These are phyloP conservation scores for Agrypnus murinus DNA, from an alignment of 2,888 invertebrate genomes.

Conservation along the genomic window DNA sequence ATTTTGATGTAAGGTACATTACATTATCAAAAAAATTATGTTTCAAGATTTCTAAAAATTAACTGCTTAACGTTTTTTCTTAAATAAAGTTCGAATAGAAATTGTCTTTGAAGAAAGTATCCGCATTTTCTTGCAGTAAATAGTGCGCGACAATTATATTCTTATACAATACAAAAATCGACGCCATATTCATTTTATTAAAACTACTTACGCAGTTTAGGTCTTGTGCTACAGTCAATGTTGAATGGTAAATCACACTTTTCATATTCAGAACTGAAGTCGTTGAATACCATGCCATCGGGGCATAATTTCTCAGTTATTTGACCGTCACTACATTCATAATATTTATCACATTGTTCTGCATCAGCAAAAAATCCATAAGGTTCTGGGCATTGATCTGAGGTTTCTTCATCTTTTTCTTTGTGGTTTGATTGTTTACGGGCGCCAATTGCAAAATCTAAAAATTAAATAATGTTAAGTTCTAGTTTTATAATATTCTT, in stretches of 20 bases:
- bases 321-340: slow-evolving; percentile 84
- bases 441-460: slow-evolving; percentile 54
- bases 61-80: not conserved
- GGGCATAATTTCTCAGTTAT: slow-evolving; percentile 88
- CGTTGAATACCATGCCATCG: slow-evolving; percentile 93
- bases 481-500: not conserved
- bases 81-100: slow-evolving; percentile 17
- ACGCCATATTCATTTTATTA: not conserved
- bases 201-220: slow-evolving; percentile 83
- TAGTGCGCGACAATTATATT: slow-evolving; percentile 21
- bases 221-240: slow-evolving; percentile 86
- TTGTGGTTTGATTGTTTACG: slow-evolving; percentile 45
- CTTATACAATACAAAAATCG: not conserved
- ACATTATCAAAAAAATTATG: not conserved
- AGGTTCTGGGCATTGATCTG: slow-evolving; percentile 85
- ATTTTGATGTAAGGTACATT: not conserved
- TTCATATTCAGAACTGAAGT: slow-evolving; percentile 86
- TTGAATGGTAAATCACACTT: slow-evolving; percentile 92
- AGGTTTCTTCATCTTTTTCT: slow-evolving; percentile 71
- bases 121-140: slow-evolving; percentile 4
- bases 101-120: slow-evolving; percentile 7
- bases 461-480: slow-evolving; percentile 14
- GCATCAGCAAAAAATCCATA: slow-evolving; percentile 90
- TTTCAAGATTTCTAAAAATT: not conserved
- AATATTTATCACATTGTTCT: slow-evolving; percentile 92